Conservation (phyloP, 2,888 invertebrate genomes). For the Tachystola acroxantha region DNA sequence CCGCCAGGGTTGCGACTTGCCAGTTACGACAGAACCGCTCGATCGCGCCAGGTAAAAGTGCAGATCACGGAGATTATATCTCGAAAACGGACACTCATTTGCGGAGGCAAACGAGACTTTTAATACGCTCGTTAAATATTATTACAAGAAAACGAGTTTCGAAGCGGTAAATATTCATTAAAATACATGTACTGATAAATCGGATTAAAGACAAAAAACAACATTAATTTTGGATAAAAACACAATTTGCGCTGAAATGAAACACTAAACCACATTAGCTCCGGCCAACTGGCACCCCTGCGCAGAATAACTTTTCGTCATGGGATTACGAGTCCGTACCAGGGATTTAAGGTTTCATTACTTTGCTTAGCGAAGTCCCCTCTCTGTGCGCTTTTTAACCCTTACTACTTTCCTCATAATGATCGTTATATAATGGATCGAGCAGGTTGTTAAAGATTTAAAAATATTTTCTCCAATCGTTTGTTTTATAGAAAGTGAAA, state of each 20-base stretch:
- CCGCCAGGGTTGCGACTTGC: slow-evolving; percentile 8
- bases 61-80: slow-evolving; percentile 11
- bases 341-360: slow-evolving; percentile 79
- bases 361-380: slow-evolving; percentile 39
- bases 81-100: slow-evolving; percentile 6
- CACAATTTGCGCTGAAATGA: slow-evolving; percentile 70
- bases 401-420: slow-evolving; percentile 25
- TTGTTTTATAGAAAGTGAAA: too few relatives aligned
- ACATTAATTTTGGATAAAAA: slow-evolving; percentile 54
- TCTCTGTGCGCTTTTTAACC: slow-evolving; percentile 14
- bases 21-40: slow-evolving; percentile 6
- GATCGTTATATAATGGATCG: too few relatives aligned
- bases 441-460: too few relatives aligned
- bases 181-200: slow-evolving; percentile 20
- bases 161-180: neutral
- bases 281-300: slow-evolving; percentile 71
- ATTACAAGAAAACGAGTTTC: slow-evolving; percentile 4
- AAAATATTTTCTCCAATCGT: too few relatives aligned
- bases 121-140: slow-evolving; percentile 3
- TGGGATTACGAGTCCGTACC: slow-evolving; percentile 75
- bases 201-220: slow-evolving; percentile 53
- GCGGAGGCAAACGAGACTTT: neutral
- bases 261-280: slow-evolving; percentile 75
- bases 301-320: slow-evolving; percentile 58
- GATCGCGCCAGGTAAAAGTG: slow-evolving; percentile 8